Conservation (phyloP, 2,797 vertebrate genomes). For the Micrastur ruficollis region DNA sequence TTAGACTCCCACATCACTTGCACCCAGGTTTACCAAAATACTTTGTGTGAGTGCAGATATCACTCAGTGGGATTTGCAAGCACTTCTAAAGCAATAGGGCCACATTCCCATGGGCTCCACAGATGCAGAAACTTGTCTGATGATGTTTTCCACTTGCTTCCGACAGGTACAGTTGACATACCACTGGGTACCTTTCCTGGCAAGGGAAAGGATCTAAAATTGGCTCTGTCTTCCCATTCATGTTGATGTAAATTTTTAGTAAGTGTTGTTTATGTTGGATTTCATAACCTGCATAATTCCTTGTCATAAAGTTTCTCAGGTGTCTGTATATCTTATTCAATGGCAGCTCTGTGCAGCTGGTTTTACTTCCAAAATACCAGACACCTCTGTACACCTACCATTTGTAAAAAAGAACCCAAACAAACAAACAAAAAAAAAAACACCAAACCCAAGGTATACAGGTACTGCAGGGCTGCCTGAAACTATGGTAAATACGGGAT, state of each 20-base stretch:
- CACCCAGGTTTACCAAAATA: neutral
- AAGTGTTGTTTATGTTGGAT: neutral
- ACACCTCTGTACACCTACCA: neutral
- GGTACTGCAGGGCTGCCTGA: neutral
- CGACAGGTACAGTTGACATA: neutral
- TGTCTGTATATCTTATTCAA: neutral
- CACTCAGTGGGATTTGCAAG: neutral
- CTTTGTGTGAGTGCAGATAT: neutral
- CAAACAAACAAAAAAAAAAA: neutral
- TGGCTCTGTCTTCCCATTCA: neutral
- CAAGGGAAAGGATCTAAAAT: neutral
- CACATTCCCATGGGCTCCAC: neutral
- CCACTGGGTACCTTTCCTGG: neutral
- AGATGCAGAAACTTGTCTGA: neutral
- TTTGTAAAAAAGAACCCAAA: neutral
- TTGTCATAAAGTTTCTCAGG: neutral
- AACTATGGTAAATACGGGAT: neutral
- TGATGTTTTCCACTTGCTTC: neutral
- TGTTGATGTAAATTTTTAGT: neutral
- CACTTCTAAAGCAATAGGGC: neutral
- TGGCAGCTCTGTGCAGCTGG: neutral
- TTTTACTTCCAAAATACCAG: neutral
- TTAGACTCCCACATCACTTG: neutral
- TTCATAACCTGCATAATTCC: neutral
- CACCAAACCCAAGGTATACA: neutral